A percentile compares a stretch with the other conserved stretches of the same genome.
phyloP scores from a whole-genome alignment of 2,113 vertebrate genomes.

The Steatornis caripensis region DNA sequence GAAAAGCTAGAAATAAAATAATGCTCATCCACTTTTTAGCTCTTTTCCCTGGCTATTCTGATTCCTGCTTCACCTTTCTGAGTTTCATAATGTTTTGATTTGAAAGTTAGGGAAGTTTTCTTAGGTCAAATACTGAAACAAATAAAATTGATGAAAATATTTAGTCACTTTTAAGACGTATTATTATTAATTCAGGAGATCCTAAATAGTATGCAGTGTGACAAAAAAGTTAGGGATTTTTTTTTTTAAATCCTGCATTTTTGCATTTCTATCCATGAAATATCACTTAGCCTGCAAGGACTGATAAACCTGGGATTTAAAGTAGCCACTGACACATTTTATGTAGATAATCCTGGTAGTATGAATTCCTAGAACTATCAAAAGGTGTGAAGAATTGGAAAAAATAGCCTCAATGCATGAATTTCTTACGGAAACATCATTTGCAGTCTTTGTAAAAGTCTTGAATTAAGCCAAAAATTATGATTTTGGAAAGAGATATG shows the following conservation, averaged over 20 bases:
- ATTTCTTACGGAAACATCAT: background rate
- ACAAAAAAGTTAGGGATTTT: background rate
- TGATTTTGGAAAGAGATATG: background rate
- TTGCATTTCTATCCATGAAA: background rate
- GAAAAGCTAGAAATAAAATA: background rate
- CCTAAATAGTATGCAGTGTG: background rate
- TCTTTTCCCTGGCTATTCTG: background rate
- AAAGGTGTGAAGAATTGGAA: background rate
- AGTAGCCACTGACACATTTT: background rate
- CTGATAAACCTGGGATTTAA: background rate
- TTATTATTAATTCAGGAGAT: background rate
- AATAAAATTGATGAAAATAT: background rate
- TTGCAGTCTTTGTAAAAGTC: background rate
- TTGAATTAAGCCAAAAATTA: background rate
- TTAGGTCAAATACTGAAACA: background rate
- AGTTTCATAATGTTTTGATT: background rate
- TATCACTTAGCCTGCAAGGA: background rate
- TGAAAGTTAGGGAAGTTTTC: background rate
- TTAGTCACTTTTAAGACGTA: background rate
- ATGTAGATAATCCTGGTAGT: background rate
- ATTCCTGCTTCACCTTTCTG: background rate
- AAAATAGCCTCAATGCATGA: background rate
- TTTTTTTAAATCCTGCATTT: background rate
- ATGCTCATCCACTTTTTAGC: accelerated
- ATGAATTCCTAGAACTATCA: background rate